A percentile compares a stretch with the other conserved stretches of the same genome.
Conservation (phyloP, 2,888 invertebrate genomes). For the Lycocerus yunnanus region DNA sequence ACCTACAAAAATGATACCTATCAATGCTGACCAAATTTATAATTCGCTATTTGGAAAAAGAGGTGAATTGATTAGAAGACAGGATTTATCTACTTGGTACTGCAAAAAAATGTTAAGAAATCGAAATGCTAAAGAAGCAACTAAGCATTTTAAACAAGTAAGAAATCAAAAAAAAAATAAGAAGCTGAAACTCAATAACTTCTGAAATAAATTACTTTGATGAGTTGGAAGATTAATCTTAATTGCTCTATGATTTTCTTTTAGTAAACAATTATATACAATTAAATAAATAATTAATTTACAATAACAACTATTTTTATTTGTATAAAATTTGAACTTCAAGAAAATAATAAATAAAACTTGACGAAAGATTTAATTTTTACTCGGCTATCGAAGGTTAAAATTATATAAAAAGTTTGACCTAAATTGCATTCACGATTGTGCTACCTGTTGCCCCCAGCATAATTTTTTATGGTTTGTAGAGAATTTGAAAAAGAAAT, state of each 20-base stretch:
- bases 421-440: neutral
- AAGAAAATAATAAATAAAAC: neutral
- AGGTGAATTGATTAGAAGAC: constrained; percentile 18
- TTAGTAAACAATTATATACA: neutral
- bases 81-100: constrained; percentile 12
- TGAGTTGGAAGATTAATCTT: neutral
- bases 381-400: neutral
- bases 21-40: constrained; percentile 19
- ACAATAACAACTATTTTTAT: no score
- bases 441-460: neutral
- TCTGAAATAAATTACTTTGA: neutral
- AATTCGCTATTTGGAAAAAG: constrained; percentile 28
- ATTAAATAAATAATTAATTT: neutral
- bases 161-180: neutral
- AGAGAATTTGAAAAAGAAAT: neutral
- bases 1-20: neutral
- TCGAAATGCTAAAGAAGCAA: neutral
- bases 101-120: neutral
- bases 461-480: neutral
- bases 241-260: neutral
- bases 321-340: no score
- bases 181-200: neutral
- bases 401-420: neutral
- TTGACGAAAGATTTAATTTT: neutral
- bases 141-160: neutral